These are phyloP conservation scores for Chaenocephalus aceratus DNA, from an alignment of 2,113 vertebrate genomes.

Conservation along the genomic window DNA sequence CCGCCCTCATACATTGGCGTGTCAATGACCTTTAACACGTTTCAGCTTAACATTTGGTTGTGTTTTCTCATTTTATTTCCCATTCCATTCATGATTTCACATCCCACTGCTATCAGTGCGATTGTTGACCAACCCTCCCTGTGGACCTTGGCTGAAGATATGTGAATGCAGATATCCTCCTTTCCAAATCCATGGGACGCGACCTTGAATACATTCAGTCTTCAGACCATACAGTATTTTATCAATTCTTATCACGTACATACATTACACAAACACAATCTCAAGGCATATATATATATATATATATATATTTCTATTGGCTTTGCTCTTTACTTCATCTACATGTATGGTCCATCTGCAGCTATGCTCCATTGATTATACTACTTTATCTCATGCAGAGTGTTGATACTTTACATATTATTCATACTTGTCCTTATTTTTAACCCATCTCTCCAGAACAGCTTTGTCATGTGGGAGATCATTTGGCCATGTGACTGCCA, in stretches of 20 bases:
- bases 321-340: slow-evolving; percentile 14
- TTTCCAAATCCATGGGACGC: slow-evolving; percentile 56
- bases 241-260: slow-evolving; percentile 1
- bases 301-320: neutral
- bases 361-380: slow-evolving; percentile 37
- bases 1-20: neutral
- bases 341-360: slow-evolving; percentile 37
- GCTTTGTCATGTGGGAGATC: slow-evolving; percentile 21
- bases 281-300: neutral
- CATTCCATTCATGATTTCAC: slow-evolving; percentile 27
- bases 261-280: neutral
- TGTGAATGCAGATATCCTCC: slow-evolving; percentile 52
- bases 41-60: slow-evolving; percentile 19
- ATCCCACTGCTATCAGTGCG: slow-evolving; percentile 4
- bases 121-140: slow-evolving; percentile 50
- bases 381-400: slow-evolving; percentile 27
- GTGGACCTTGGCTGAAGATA: slow-evolving; percentile 27
- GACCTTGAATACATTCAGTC: slow-evolving; percentile 58
- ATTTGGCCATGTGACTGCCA: slow-evolving; percentile 73
- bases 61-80: slow-evolving; percentile 5
- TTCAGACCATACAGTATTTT: slow-evolving; percentile 2
- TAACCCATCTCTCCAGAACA: slow-evolving; percentile 24
- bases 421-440: slow-evolving; percentile 36
- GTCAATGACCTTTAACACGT: slow-evolving; percentile 26
- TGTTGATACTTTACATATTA: too few species aligned